Evolutionary conservation across 2,888 invertebrate species (phyloP), one percentile per base, ranked within the genome.

Genomic region (Eupithecia dodoneata): DNA sequence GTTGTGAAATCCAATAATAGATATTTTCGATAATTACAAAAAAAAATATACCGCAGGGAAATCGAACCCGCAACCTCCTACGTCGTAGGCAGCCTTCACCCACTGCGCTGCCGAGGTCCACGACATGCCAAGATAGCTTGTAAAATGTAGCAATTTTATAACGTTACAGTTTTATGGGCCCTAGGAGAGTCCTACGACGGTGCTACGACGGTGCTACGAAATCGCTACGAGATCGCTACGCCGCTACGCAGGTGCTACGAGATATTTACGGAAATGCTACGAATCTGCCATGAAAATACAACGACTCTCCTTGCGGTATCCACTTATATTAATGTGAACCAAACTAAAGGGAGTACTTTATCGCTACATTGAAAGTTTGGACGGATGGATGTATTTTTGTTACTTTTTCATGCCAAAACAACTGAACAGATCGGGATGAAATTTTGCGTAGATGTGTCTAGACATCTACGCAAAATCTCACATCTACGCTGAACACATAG

Each of bases 181-280:
- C 45, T 13, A 59, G 18, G 42, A 66, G 42, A 66, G 42, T 15
- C 42, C 66, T 42, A 42, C 42, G 18, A 30, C 30, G 30, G 30
- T 30, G 30, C 30, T 30, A 30, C 44, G 55, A 4, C 12, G 63
- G 30, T 12, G 15, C 66, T 66, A 66, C 13, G 66, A 1, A 3
- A 65, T 41, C 15, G 65, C 65, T 65, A 41, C 65, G 65, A 2
- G 15, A 30, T 30, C 30, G 42, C 71, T 41, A 49, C 30, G 41
- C 47, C 30, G 42, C 71, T 41, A 49, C 30, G 41, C 47, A 49
- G 18, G 45, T 71, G 70, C 70, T 70, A 70, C 49, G 70, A 70
- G 30, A 41, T 30, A 6, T 18, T 45, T 72, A 72, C 44, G 44
- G 18, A 44, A 45, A 3, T 3, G 72, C 30, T 63, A 63, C 55